phyloP scores from a whole-genome alignment of 2,113 vertebrate species.

The Serinus canaria region DNA sequence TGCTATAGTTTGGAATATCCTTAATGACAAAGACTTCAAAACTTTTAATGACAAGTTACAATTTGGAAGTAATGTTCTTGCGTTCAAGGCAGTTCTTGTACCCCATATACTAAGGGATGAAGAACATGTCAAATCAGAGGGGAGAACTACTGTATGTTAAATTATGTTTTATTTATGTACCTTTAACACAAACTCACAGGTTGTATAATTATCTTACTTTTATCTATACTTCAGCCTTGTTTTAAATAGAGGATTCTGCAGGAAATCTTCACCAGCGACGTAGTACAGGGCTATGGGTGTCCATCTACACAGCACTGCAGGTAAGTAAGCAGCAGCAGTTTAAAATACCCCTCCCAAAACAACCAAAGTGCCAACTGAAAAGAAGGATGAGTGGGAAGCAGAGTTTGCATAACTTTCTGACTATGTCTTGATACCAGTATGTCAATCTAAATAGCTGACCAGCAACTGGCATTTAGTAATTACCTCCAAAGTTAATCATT shows the following conservation, averaged over 20 bases:
- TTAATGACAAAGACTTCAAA: background rate
- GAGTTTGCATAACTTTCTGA: background rate
- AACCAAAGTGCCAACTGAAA: background rate
- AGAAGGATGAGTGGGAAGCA: background rate
- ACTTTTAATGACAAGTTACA: background rate
- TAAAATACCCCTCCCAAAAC: background rate
- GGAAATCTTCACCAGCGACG: background rate
- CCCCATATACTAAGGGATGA: background rate
- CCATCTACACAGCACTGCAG: background rate
- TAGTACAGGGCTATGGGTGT: background rate
- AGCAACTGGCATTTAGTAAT: background rate
- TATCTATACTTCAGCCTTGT: background rate
- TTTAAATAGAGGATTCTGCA: background rate
- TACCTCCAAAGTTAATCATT: background rate
- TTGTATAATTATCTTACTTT: background rate
- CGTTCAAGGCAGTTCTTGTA: background rate
- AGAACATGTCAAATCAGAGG: background rate
- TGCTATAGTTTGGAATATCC: background rate
- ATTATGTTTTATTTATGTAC: background rate
- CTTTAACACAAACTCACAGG: background rate
- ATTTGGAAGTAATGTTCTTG: background rate
- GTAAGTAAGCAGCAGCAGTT: background rate
- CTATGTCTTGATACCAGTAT: background rate
- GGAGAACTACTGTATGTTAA: background rate
- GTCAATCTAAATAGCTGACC: background rate